Base-by-base conservation (phyloP, 2,797 vertebrate species). In the Aselliscus stoliczkanus region DNA sequence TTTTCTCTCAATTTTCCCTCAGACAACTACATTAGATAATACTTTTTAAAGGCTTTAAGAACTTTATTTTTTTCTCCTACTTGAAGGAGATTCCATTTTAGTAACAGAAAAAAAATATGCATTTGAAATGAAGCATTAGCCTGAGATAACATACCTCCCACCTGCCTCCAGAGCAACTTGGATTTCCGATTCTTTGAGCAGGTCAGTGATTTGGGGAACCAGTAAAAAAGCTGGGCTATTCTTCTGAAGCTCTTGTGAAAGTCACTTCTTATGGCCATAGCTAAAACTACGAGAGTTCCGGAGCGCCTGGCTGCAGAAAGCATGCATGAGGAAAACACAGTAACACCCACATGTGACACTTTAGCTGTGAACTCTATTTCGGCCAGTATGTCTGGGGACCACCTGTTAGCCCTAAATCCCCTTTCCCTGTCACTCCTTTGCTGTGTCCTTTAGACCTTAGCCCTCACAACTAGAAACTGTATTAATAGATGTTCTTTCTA, bases 401-500 rank as follows among this genome's bases (percentile, higher is more conserved):
- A 98, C 98, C 98, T 98, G 98, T 98, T 98, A 95, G 97, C 75
- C 96, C 97, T 97, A 98, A 98, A 98, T 98, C 98, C 98, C 98
- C 95, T 97, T 97, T 97, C 97, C 96, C 96, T 95, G 96, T 92
- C 97, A 94, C 97, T 96, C 86, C 0, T 44, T 92, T 92, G 92
- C 1, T 88, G 10, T 97, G 96, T 97, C 96, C 93, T 98, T 95
- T 95, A 97, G 98, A 98, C 97, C 96, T 98, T 91, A 96, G 96
- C 96, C 97, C 95, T 97, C 56, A 64, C 91, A 97, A 96, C 95
- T 52, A 94, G 95, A n/a, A 97, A 96, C 88, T 97, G 92, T 98
- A 98, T 98, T 98, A 98, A 98, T 96, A 98, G 97, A 97, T 88
- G 84, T 58, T 97, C 94, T 96, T 93, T 90, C 98, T 98, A 98